Evolutionary conservation across 2,797 vertebrate genomes (phyloP).

Genomic region (Glyptemys insculpta): DNA sequence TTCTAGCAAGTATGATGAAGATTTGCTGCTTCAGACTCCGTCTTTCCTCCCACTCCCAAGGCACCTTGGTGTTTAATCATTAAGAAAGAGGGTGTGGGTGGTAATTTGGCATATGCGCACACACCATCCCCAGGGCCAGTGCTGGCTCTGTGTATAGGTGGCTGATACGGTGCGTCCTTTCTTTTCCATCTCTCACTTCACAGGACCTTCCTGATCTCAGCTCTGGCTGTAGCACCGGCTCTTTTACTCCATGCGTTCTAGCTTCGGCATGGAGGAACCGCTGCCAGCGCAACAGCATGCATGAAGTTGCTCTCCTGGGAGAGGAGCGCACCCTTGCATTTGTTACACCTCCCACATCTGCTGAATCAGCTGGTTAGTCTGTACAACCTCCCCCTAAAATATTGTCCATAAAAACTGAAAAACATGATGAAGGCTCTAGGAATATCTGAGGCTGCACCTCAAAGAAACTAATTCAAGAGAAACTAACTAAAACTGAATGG

Average conservation of each 20-base stretch:
- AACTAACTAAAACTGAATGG: background rate
- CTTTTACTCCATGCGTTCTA: background rate
- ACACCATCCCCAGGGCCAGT: background rate
- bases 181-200: background rate
- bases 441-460: background rate
- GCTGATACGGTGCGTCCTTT: background rate
- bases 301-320: background rate
- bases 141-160: background rate
- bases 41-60: background rate
- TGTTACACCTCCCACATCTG: background rate
- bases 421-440: background rate
- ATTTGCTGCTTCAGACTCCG: background rate
- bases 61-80: background rate
- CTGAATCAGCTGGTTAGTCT: background rate
- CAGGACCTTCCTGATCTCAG: background rate
- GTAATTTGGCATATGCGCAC: background rate
- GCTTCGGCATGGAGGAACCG: too few relatives aligned
- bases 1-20: background rate
- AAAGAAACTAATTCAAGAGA: background rate
- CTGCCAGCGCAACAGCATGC: background rate
- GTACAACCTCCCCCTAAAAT: background rate
- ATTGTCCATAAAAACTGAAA: background rate
- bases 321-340: background rate
- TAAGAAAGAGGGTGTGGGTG: background rate
- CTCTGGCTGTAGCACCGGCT: background rate